Conservation (phyloP, 2,888 invertebrate species). For the Pterobdella sp. region DNA sequence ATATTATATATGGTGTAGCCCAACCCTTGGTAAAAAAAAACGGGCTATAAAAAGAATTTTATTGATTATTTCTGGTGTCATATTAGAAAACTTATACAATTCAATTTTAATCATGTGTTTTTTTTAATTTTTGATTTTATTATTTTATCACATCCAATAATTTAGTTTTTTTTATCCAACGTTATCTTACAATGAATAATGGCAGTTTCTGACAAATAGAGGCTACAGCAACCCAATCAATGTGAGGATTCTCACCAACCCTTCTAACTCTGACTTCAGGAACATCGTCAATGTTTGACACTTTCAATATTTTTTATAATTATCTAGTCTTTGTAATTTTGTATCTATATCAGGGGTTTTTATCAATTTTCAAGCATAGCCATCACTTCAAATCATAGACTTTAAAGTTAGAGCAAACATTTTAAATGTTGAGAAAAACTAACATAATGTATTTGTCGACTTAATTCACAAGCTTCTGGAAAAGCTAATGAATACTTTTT, state of each 20-base stretch:
- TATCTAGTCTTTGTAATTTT: no score
- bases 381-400: no score
- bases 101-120: neutral
- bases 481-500: no score
- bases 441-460: no score
- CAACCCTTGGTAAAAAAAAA: neutral
- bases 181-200: neutral
- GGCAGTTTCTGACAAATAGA: neutral
- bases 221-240: neutral
- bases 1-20: neutral
- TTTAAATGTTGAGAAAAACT: no score
- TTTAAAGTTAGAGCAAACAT: no score
- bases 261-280: slow-evolving; percentile 6
- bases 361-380: no score
- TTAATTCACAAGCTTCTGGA: no score
- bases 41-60: no score
- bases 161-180: neutral
- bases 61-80: neutral
- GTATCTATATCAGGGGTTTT: no score
- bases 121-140: no score
- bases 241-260: neutral
- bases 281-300: neutral
- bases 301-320: no score
- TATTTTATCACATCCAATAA: neutral
- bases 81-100: neutral